Conservation (phyloP, 2,888 invertebrate genomes). For the Mycalesis mineus region DNA sequence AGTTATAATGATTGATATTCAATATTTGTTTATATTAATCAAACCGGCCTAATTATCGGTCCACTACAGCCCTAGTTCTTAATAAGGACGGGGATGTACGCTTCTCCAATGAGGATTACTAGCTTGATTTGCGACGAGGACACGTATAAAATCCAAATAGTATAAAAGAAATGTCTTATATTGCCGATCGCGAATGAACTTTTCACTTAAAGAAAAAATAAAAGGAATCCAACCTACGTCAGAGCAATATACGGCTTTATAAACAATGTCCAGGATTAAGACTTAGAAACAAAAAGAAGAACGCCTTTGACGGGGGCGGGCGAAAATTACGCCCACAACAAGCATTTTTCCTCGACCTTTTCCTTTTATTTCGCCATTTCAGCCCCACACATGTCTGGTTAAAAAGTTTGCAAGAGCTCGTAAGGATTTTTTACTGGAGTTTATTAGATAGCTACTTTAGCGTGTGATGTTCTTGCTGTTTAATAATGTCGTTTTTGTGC, state of each 20-base stretch:
- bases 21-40: too few species aligned
- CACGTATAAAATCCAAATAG: too few species aligned
- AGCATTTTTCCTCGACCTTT: neutral
- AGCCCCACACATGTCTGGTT: neutral
- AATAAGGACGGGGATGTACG: too few species aligned
- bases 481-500: neutral
- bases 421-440: neutral
- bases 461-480: neutral
- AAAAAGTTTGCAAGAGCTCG: neutral
- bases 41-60: too few species aligned
- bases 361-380: conserved; percentile 8
- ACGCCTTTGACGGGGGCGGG: conserved; percentile 5
- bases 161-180: too few species aligned
- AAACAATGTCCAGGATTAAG: conserved; percentile 12
- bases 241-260: conserved; percentile 8
- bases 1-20: too few species aligned
- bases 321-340: conserved; percentile 14
- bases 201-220: neutral
- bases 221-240: conserved; percentile 1
- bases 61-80: too few species aligned
- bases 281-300: conserved; percentile 3
- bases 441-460: neutral
- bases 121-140: too few species aligned
- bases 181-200: neutral
- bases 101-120: too few species aligned